Evolutionary conservation across 2,888 invertebrate species (phyloP), one percentile per base, ranked within the genome.

Genomic region (Cistogaster globosa): DNA sequence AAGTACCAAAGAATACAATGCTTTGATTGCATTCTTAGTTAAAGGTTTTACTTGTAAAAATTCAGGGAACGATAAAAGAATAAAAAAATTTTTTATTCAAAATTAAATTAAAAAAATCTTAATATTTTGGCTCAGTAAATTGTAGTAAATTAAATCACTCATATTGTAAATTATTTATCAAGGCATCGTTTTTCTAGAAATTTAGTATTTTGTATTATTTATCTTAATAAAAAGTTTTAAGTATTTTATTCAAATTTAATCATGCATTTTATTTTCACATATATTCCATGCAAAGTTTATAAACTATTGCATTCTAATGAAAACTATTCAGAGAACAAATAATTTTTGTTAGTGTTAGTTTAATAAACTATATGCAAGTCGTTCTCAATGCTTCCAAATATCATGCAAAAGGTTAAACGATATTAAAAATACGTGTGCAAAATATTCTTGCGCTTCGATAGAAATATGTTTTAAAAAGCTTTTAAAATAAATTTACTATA

Each of bases 401-500:
- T 3, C 14, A 45, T 14, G 14, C 14, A 45, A 45, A 45, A 45
- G 14, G 45, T 45, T 3, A 48, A 48, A 48, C 7, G 45, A n/a
- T 48, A 48, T 16, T 14, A n/a, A 48, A 48, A 48, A n/a, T 48
- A 48, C 45, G 45, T 48, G 14, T 48, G 14, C n/a, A n/a, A n/a
- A 26, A 57, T 16, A 45, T 42, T 57, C 7, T 45, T 57, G 38
- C 22, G 57, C 42, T 42, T 57, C 42, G 42, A 22, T 57, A 36
- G 20, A 51, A 57, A 14, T 9, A 20, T 48, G 18, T 32, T 72
- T 22, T 16, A 20, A 72, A 45, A 72, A 60, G 60, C 48, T 60
- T 72, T 72, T 32, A 18, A 72, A 60, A 20, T 32, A 48, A 32
- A 60, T 60, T 36, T 38, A 62, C 62, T 22, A 38, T 51, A 38